A percentile compares a stretch with the other conserved stretches of the same genome.
phyloP scores from a whole-genome alignment of 2,797 vertebrate species.

The Microctenopoma lineatum region DNA sequence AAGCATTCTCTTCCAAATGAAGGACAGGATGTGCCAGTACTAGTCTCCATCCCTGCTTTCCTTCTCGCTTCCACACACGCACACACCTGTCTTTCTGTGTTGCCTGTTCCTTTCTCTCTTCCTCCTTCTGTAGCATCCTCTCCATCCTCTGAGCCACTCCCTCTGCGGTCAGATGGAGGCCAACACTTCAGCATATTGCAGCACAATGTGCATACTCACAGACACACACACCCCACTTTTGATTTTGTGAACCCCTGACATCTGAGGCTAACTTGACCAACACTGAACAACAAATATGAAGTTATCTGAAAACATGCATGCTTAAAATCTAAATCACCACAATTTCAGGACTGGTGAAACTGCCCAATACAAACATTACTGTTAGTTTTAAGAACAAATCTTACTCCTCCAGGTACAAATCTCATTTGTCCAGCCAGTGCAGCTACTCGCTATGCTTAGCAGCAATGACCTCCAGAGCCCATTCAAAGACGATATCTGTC shows the following conservation, averaged over 20 bases:
- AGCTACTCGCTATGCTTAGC: not conserved
- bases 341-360: not conserved
- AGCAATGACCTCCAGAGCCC: not conserved
- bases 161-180: constrained; percentile 82
- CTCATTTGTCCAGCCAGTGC: not conserved
- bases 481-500: not conserved
- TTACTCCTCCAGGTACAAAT: not conserved
- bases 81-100: constrained; percentile 37
- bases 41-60: constrained; percentile 38
- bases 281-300: not conserved
- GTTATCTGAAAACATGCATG: constrained; percentile 1
- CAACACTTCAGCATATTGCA: constrained; percentile 77
- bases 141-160: constrained; percentile 72
- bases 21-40: constrained; percentile 54
- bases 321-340: not conserved
- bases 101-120: constrained; percentile 42
- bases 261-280: not conserved
- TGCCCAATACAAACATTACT: not conserved
- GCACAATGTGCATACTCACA: constrained; percentile 61
- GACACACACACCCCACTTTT: constrained; percentile 46
- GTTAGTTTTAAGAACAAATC: not conserved
- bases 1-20: constrained; percentile 56
- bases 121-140: constrained; percentile 59
- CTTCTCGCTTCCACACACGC: constrained; percentile 19
- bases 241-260: not conserved